Evolutionary conservation across 2,113 vertebrate species (phyloP), one percentile per base, ranked within the genome.

Genomic region (Elanoides forficatus): DNA sequence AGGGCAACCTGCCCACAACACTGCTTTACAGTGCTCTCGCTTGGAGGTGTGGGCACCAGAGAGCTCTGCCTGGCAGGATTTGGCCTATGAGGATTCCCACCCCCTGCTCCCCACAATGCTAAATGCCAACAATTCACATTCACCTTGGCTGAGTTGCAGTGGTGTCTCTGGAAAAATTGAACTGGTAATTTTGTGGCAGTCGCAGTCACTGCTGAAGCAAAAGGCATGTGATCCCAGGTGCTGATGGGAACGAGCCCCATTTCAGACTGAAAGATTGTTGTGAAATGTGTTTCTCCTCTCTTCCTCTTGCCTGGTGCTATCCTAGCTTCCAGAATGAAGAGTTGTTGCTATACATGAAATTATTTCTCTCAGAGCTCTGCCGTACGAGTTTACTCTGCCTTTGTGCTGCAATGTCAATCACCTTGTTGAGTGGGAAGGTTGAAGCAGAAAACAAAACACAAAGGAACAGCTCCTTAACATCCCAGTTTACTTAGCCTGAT

Each of bases 1-100:
- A 26, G 59, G 8, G 59, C 34, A 38, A 6, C 27, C 26, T 65
- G 15, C 12, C 12, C 52, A 21, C 23, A 27, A 29, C 0, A 0
- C 81, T 43, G n/a, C 52, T 55, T 32, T 32, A 15, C 27, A 67
- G 40, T 27, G 9, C 10, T 11, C 27, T 21, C 0, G 0, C 82
- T 30, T 34, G 67, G 55, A 79, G 26, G 30, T 6, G 22, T 2
- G 16, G n/a, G 26, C 60, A 56, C 8, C 38, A 17, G 16, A 45
- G 38, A 59, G 38, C 55, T 79, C 55, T 36, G 55, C 19, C 55
- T 36, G 29, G 34, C 34, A 68, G 45, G 6, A 10, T 43, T 58
- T 68, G 53, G 34, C 12, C 18, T 59, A 1, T 20, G 13, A 68
- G 50, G n/a, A 42, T 34, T 52, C 66, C 45, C 29, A 59, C 32